Evolutionary conservation across 2,113 vertebrate genomes (phyloP).

Genomic region (Syrrhaptes paradoxus): DNA sequence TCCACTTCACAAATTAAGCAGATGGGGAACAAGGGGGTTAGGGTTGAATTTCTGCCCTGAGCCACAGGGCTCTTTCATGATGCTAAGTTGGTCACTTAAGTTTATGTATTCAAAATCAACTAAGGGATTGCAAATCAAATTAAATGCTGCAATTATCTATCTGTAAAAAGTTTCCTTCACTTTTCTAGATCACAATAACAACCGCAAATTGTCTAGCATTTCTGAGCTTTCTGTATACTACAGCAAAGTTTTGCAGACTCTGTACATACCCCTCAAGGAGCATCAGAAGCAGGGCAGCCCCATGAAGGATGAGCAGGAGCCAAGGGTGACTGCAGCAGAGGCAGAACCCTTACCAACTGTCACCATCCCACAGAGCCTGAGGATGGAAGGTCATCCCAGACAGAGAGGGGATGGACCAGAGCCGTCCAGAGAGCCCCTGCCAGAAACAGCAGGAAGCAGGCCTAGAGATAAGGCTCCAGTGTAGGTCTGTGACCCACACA

Average conservation of each 20-base stretch:
- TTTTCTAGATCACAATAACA: neutral
- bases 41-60: neutral
- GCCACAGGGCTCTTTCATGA: neutral
- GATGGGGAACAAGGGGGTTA: neutral
- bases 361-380: neutral
- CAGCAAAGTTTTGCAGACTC: neutral
- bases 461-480: neutral
- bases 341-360: neutral
- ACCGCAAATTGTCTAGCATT: neutral
- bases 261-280: neutral
- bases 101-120: neutral
- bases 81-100: neutral
- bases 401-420: neutral
- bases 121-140: neutral
- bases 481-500: fast-evolving
- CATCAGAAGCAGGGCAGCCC: neutral
- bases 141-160: neutral
- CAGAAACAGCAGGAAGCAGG: neutral
- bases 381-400: neutral
- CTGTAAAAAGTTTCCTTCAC: neutral
- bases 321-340: neutral
- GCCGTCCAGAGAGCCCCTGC: neutral
- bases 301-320: neutral
- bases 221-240: neutral
- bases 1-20: neutral